phyloP scores from a whole-genome alignment of 2,113 vertebrate species.

The Pituophis catenifer region DNA sequence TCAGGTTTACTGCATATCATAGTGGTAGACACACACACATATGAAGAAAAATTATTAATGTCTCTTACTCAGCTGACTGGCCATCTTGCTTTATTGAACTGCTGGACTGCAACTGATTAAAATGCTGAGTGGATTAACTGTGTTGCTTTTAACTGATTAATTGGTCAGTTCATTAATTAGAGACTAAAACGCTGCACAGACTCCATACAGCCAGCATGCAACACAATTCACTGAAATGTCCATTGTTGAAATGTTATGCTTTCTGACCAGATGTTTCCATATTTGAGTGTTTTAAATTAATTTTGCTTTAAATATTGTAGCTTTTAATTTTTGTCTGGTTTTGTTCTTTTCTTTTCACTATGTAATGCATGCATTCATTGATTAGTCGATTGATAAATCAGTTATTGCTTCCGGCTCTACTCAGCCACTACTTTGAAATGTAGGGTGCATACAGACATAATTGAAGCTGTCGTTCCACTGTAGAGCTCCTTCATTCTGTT shows the following conservation, averaged over 20 bases:
- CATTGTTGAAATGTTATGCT: not conserved
- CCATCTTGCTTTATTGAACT: not conserved
- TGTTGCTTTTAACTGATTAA: not conserved
- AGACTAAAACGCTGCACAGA: not conserved
- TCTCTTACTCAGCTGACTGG: not conserved
- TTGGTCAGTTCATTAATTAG: conserved; percentile 14
- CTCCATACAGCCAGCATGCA: not conserved
- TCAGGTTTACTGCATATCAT: not conserved
- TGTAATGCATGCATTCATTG: not conserved
- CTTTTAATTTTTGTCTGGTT: not conserved
- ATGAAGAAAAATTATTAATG: not conserved
- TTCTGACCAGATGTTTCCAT: not conserved
- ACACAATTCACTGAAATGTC: not conserved
- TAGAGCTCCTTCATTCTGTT: not conserved
- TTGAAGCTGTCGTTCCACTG: not conserved
- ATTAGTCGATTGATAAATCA: not conserved
- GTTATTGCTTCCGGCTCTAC: not conserved
- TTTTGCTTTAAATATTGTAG: not conserved
- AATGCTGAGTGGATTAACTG: conserved; percentile 20
- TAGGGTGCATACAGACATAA: not conserved
- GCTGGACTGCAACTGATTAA: not conserved
- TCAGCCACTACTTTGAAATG: not conserved
- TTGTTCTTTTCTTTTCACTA: not conserved
- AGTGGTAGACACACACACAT: not conserved
- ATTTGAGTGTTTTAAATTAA: not conserved